Conservation (phyloP, 1,140 invertebrate genomes). For the Rhopalosiphum padi region DNA sequence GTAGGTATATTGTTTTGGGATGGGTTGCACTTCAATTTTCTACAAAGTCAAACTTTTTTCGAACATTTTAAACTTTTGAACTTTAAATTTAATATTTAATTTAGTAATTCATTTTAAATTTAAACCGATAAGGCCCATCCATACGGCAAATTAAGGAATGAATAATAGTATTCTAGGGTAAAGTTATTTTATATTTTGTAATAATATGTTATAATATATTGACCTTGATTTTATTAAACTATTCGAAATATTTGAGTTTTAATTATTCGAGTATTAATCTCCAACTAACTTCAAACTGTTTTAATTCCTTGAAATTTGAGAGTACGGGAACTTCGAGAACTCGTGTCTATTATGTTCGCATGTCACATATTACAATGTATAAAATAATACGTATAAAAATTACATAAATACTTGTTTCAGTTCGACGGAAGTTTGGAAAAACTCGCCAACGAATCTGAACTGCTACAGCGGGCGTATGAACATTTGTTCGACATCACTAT, state of each 20-base stretch:
- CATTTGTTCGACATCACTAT: constrained; percentile 98
- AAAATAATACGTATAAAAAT: not conserved
- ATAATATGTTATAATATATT: no score
- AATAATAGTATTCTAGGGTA: not conserved
- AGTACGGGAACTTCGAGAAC: not conserved
- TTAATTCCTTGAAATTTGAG: not conserved
- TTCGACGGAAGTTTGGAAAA: constrained; percentile 96
- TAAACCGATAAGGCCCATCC: not conserved
- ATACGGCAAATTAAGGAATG: not conserved
- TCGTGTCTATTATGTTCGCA: not conserved
- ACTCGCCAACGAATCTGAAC: constrained; percentile 93
- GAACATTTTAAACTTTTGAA: not conserved
- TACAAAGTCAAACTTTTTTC: not conserved
- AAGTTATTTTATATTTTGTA: not conserved
- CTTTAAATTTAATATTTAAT: constrained; percentile 1
- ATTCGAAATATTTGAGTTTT: not conserved
- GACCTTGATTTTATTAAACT: not conserved
- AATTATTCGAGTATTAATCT: not conserved
- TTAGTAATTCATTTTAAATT: not conserved
- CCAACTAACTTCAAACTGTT: not conserved
- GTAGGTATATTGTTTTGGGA: not conserved
- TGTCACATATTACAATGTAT: not conserved
- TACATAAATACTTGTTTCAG: constrained; percentile 66
- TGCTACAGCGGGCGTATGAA: constrained; percentile 93
- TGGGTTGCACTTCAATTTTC: not conserved